Evolutionary conservation across 1,140 invertebrate species (phyloP).

Genomic region (Leptoteleia sp.): DNA sequence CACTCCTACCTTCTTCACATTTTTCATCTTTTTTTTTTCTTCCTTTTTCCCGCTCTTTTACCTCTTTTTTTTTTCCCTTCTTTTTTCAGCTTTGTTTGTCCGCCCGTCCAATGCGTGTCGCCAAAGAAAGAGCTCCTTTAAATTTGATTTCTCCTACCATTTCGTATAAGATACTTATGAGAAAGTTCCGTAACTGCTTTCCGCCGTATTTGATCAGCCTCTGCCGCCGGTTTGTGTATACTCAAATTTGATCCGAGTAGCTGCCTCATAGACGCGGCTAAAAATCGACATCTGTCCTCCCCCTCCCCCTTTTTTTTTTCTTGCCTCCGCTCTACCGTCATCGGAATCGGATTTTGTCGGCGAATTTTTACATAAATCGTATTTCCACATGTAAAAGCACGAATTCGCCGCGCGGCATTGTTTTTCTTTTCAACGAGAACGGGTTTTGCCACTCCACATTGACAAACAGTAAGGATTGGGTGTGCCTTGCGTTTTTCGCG

Average conservation of each 20-base stretch:
- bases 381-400: constrained; percentile 34
- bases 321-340: constrained; percentile 13
- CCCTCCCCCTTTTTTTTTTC: neutral
- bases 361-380: constrained; percentile 52
- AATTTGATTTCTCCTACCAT: constrained; percentile 59
- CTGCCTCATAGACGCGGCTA: constrained; percentile 31
- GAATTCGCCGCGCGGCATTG: constrained; percentile 29
- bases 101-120: no score
- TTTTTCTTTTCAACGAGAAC: constrained; percentile 30
- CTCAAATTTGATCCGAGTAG: constrained; percentile 58
- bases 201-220: constrained; percentile 59
- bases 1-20: no score
- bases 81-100: no score
- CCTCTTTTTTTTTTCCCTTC: neutral
- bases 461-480: neutral
- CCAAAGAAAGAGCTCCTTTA: constrained; percentile 48
- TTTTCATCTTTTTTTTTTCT: constrained; percentile 19
- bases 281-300: constrained; percentile 10
- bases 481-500: neutral
- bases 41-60: no score
- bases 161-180: constrained; percentile 54
- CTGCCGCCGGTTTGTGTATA: constrained; percentile 49
- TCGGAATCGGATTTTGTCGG: constrained; percentile 42
- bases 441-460: constrained; percentile 1
- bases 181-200: constrained; percentile 59